These are phyloP conservation scores for Fratercula arctica DNA, from an alignment of 2,797 vertebrate genomes.

Conservation along the genomic window DNA sequence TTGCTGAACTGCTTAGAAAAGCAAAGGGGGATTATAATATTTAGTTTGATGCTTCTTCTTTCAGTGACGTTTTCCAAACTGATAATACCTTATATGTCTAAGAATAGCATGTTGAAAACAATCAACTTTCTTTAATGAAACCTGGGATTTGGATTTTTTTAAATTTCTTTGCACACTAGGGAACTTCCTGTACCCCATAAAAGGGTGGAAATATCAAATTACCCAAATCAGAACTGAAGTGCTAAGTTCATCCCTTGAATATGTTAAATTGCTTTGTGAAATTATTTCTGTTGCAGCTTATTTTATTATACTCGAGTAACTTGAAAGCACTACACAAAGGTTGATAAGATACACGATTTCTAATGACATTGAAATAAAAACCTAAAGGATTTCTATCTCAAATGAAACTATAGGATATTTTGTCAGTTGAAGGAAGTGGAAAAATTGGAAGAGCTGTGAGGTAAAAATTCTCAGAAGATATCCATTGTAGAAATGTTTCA, in stretches of 20 bases:
- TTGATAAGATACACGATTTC: not conserved
- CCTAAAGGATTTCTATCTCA: not conserved
- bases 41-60: not conserved
- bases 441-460: not conserved
- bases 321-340: not conserved
- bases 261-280: not conserved
- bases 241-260: not conserved
- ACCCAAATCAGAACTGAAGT: not conserved
- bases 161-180: not conserved
- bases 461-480: not conserved
- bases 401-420: not conserved
- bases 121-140: not conserved
- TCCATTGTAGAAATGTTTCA: not conserved
- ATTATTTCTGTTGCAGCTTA: not conserved
- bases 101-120: not conserved
- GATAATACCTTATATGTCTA: not conserved
- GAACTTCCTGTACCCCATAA: not conserved
- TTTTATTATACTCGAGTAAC: not conserved
- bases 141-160: rapidly evolving
- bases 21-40: not conserved
- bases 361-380: not conserved
- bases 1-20: not conserved
- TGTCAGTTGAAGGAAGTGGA: not conserved
- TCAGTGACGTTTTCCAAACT: not conserved
- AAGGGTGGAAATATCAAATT: not conserved